Evolutionary conservation across 2,888 invertebrate species (phyloP).

Genomic region (Drosophila prolongata): DNA sequence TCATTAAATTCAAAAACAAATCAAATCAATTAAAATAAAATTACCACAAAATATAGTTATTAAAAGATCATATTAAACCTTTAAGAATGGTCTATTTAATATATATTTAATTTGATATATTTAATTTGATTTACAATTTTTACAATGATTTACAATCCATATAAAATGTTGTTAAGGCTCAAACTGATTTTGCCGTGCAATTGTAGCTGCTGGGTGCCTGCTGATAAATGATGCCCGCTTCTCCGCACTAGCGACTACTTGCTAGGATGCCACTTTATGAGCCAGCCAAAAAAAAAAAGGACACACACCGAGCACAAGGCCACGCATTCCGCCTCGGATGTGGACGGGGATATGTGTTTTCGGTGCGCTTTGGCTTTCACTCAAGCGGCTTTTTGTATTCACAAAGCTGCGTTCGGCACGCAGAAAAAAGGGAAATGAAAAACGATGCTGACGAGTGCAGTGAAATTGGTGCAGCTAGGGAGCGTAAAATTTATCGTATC

Average conservation of each 20-base stretch:
- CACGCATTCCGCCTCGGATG: conserved; percentile 39
- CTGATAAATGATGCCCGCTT: conserved; percentile 69
- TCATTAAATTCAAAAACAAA: too few species aligned
- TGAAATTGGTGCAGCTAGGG: conserved; percentile 43
- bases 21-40: too few species aligned
- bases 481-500: conserved; percentile 43
- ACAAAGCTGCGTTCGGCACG: conserved; percentile 46
- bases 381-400: conserved; percentile 73
- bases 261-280: conserved; percentile 72
- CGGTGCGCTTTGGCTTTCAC: conserved; percentile 42
- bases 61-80: too few species aligned
- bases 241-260: conserved; percentile 45
- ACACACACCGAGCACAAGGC: conserved; percentile 15
- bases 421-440: conserved; percentile 25
- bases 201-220: conserved; percentile 33
- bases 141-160: too few species aligned
- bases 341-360: conserved; percentile 45
- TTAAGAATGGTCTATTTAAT: too few species aligned
- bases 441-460: conserved; percentile 68
- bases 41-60: too few species aligned
- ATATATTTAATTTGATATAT: too few species aligned
- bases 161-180: too few species aligned
- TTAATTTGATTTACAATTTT: too few species aligned
- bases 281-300: conserved; percentile 41
- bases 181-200: neutral